Evolutionary conservation across 2,797 vertebrate genomes (phyloP).

Genomic region (Lithobates pipiens): DNA sequence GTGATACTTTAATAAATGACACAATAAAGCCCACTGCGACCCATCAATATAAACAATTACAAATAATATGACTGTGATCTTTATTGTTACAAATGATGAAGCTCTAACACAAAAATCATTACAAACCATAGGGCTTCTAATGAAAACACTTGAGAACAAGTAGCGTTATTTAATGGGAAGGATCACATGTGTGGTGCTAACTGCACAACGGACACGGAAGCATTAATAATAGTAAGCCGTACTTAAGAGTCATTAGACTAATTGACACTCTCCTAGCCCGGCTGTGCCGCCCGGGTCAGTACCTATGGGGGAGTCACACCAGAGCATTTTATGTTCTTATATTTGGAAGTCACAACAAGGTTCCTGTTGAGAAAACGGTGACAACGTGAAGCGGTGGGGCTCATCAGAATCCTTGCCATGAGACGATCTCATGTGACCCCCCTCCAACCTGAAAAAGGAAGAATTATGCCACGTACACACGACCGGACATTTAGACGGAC

Average conservation of each 20-base stretch:
- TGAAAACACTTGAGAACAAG: constrained; percentile 4
- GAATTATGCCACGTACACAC: too few species aligned
- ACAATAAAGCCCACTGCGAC: not conserved
- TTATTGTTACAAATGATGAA: not conserved
- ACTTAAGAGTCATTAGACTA: not conserved
- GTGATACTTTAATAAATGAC: not conserved
- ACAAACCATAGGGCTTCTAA: not conserved
- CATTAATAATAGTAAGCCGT: not conserved
- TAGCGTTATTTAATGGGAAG: not conserved
- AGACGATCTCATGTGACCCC: too few species aligned
- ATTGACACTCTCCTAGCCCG: not conserved
- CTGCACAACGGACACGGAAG: not conserved
- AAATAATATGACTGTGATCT: not conserved
- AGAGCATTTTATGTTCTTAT: not conserved
- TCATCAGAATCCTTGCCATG: too few species aligned
- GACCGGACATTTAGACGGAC: too few species aligned
- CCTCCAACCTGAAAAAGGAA: too few species aligned
- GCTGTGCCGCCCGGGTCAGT: not conserved
- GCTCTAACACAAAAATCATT: not conserved
- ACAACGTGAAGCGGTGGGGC: too few species aligned
- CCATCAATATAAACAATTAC: not conserved
- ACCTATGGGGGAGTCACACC: not conserved
- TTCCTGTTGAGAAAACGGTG: too few species aligned
- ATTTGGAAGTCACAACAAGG: not conserved
- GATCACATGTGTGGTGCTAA: not conserved